These are phyloP conservation scores for Bradypodion pumilum DNA, from an alignment of 2,797 vertebrate species.

Conservation along the genomic window DNA sequence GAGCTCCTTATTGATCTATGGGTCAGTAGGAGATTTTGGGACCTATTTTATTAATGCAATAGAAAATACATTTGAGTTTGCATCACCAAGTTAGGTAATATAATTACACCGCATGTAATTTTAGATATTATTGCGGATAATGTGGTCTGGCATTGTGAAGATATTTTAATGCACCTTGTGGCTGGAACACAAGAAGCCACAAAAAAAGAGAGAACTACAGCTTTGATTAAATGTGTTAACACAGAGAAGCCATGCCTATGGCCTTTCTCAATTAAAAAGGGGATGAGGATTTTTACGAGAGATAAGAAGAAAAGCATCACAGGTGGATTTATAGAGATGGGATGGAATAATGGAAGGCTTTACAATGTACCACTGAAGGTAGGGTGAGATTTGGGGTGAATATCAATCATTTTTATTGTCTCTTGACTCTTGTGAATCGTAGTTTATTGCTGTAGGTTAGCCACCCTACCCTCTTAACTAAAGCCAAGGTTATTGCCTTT, in stretches of 20 bases:
- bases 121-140: conserved; percentile 47
- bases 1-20: neutral
- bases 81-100: conserved; percentile 43
- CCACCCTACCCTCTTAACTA: neutral
- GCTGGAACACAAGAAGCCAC: neutral
- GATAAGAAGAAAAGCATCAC: conserved; percentile 8
- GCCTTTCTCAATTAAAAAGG: conserved; percentile 18
- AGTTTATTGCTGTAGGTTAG: conserved; percentile 9
- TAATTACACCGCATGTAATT: conserved; percentile 30
- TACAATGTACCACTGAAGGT: neutral
- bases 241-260: neutral
- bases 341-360: conserved; percentile 27
- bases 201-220: neutral
- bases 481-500: conserved; percentile 4
- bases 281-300: conserved; percentile 27
- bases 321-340: conserved; percentile 21
- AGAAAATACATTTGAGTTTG: conserved; percentile 47
- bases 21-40: neutral
- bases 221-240: conserved; percentile 12
- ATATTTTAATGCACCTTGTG: conserved; percentile 29
- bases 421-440: neutral
- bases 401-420: conserved; percentile 33
- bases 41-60: conserved; percentile 39
- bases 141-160: conserved; percentile 51
- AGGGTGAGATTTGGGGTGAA: neutral